These are phyloP conservation scores for Dendropsophus ebraccatus DNA, from an alignment of 2,113 vertebrate species.

Conservation along the genomic window DNA sequence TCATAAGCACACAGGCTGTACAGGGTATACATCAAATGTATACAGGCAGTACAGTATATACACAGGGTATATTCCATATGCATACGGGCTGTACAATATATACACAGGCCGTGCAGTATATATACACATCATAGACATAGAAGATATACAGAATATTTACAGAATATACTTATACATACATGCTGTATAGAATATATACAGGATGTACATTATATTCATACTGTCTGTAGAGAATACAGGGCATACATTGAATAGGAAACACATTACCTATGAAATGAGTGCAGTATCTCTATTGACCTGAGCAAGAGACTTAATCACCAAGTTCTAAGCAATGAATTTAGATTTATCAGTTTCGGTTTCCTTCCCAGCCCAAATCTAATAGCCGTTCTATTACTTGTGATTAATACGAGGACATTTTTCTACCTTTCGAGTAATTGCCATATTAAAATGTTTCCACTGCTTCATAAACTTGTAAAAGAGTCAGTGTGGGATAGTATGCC, in stretches of 20 bases:
- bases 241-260: slow-evolving; percentile 4
- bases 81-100: no score
- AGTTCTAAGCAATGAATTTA: background rate
- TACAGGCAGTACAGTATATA: no score
- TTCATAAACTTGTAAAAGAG: background rate
- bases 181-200: no score
- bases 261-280: background rate
- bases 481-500: slow-evolving; percentile 32
- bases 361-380: background rate
- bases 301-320: background rate
- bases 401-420: background rate
- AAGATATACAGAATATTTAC: no score
- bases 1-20: no score
- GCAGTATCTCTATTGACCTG: background rate
- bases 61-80: no score
- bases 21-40: no score
- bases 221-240: no score
- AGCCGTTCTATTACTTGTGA: background rate
- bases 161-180: no score
- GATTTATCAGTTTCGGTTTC: background rate
- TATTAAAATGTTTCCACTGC: background rate
- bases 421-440: background rate
- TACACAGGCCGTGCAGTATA: no score
- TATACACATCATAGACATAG: no score
- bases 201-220: background rate